Conservation (phyloP, 2,888 invertebrate species). For the Dolichomitus sp. region DNA sequence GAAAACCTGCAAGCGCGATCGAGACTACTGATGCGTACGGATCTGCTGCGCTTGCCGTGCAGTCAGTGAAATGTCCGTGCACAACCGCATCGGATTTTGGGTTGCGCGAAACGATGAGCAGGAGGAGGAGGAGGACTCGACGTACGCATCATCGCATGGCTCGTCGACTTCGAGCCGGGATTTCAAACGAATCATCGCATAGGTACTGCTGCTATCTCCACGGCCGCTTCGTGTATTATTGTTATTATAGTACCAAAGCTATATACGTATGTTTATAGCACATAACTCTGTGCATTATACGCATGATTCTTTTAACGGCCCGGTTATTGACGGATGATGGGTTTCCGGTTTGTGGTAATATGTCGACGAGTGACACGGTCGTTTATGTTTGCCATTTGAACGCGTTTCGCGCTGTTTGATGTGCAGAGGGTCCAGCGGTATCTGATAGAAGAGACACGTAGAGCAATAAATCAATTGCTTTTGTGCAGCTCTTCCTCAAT, state of each 20-base stretch:
- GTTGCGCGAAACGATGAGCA: constrained; percentile 20
- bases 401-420: background rate
- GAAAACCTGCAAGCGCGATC: constrained; percentile 35
- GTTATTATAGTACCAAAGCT: background rate
- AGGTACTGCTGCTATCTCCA: background rate
- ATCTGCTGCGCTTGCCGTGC: constrained; percentile 32
- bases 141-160: constrained; percentile 29
- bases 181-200: constrained; percentile 20
- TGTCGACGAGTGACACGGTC: constrained; percentile 36
- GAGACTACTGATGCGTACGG: constrained; percentile 18
- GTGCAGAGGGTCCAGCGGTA: background rate
- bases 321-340: constrained; percentile 78
- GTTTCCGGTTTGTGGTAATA: constrained; percentile 70
- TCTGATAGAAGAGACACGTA: background rate
- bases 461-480: constrained; percentile 6
- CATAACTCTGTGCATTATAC: constrained; percentile 7
- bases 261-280: constrained; percentile 4
- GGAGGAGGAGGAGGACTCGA: constrained; percentile 10
- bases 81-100: constrained; percentile 35
- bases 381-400: constrained; percentile 6
- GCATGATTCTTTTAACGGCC: constrained; percentile 59
- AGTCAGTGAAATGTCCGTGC: constrained; percentile 7
- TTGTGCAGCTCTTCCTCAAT: background rate
- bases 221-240: constrained; percentile 1
- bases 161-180: constrained; percentile 8